Evolutionary conservation across 2,797 vertebrate genomes (phyloP).

Genomic region (Cossypha dichroa): DNA sequence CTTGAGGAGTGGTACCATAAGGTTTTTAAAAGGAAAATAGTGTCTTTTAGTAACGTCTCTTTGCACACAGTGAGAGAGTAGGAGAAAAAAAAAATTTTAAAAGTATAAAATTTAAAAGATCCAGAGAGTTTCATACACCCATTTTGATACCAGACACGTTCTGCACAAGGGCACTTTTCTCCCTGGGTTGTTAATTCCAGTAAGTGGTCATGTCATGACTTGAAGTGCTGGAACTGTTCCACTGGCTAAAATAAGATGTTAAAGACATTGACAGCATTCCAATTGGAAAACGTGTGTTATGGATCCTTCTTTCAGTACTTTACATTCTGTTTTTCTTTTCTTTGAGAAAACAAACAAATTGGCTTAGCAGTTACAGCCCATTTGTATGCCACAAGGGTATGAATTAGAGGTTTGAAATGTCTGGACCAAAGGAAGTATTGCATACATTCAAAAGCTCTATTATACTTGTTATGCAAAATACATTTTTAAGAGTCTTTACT

Average conservation of each 20-base stretch:
- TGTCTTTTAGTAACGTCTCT: not conserved
- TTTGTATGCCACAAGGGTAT: not conserved
- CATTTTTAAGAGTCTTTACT: not conserved
- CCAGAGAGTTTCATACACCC: not conserved
- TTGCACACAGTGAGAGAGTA: not conserved
- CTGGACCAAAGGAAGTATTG: not conserved
- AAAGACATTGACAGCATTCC: constrained; percentile 36
- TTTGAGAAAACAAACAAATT: constrained; percentile 40
- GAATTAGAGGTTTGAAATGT: constrained; percentile 30
- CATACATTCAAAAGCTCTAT: not conserved
- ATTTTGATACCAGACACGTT: not conserved
- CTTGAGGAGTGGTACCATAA: not conserved
- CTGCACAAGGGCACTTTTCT: not conserved
- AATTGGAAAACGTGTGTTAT: not conserved
- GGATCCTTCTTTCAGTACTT: not conserved
- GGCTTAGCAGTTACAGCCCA: constrained; percentile 30
- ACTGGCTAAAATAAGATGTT: constrained; percentile 29
- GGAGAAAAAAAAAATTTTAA: not conserved
- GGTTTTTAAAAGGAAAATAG: not conserved
- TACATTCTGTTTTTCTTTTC: not conserved
- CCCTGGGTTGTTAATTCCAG: constrained; percentile 21
- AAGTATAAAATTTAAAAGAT: not conserved
- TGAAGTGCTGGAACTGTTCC: constrained; percentile 46
- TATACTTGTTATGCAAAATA: not conserved
- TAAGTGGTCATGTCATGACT: constrained; percentile 22